Base-by-base conservation (phyloP, 2,888 invertebrate genomes). In the Tortrix viridana region DNA sequence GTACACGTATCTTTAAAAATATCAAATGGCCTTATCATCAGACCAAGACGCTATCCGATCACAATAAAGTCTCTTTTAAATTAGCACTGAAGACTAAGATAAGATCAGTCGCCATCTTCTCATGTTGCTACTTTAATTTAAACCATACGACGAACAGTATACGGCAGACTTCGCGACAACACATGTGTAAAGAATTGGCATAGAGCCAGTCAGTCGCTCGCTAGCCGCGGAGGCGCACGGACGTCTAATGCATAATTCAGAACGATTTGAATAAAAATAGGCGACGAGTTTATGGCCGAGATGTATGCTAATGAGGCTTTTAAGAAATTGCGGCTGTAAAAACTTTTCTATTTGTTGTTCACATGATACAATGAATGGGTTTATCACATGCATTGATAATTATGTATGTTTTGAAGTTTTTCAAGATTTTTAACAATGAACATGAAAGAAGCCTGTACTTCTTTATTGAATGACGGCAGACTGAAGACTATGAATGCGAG, bases 181-280 rank as follows among this genome's bases (percentile, higher is more conserved):
- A 41, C 41, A 41, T 41, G 16, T 47, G 3, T 47, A 2, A 6
- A 44, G 7, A 50, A 46, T 67, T 70, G 70, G 70, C 67, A 37
- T 14, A 46, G 18, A 19, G 67, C 70, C 70, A 70, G 59, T 65
- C 65, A 67, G 54, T 69, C 61, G 53, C 19, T 32, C 19, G 4
- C 47, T 41, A 41, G 50, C 57, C 19, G 57, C 55, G 50, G 64
- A 16, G 56, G 49, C 32, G 55, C 22, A 57, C 61, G 60, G 64
- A 67, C 64, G 69, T 60, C 61, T 43, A 20, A 43, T 50, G 41
- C 61, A 59, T 59, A 59, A 63, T 65, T 48, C 64, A 65, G 43
- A 32, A 50, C 41, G 43, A 38, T 67, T 65, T 67, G 63, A 67
- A 69, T 68, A 57, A 49, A 58, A 67, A 67, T 53, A 41, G 64